Conservation (phyloP, 2,113 vertebrate genomes). For the Micromys minutus region DNA sequence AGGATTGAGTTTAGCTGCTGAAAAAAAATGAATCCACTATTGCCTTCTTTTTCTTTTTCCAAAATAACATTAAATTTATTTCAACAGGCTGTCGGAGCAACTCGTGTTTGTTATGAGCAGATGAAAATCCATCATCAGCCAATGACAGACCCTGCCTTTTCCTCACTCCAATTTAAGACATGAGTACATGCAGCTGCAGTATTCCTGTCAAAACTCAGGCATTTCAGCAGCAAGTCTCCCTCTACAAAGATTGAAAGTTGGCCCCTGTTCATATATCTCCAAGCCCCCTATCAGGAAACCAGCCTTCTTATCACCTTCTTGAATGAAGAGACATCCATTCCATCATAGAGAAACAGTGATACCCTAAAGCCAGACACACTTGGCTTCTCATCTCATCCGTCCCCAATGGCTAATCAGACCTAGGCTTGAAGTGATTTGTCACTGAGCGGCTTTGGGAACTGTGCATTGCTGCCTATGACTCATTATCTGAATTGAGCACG, state of each 20-base stretch:
- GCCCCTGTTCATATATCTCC: constrained; percentile 39
- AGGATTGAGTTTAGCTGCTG: constrained; percentile 75
- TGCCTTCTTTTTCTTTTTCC: constrained; percentile 58
- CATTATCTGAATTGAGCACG: not conserved
- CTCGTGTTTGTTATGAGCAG: constrained; percentile 82
- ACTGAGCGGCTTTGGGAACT: not conserved
- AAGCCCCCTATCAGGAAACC: constrained; percentile 45
- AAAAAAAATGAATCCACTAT: constrained; percentile 73
- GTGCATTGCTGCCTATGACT: not conserved
- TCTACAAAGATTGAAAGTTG: constrained; percentile 73
- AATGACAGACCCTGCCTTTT: constrained; percentile 76
- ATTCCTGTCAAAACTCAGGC: constrained; percentile 76
- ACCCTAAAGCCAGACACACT: constrained; percentile 1
- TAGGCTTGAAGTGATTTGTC: constrained; percentile 40
- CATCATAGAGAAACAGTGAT: constrained; percentile 54
- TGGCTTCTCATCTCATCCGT: constrained; percentile 59
- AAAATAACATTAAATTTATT: constrained; percentile 83
- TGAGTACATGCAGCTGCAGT: constrained; percentile 72
- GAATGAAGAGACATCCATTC: constrained; percentile 44
- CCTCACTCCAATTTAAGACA: constrained; percentile 75
- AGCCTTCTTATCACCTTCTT: constrained; percentile 20
- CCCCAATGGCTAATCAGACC: constrained; percentile 46
- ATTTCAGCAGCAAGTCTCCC: constrained; percentile 68
- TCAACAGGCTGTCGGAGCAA: constrained; percentile 80
- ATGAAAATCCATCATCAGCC: constrained; percentile 82